These are phyloP conservation scores for Leptopilina myrica DNA, from an alignment of 2,888 invertebrate genomes.

Conservation along the genomic window DNA sequence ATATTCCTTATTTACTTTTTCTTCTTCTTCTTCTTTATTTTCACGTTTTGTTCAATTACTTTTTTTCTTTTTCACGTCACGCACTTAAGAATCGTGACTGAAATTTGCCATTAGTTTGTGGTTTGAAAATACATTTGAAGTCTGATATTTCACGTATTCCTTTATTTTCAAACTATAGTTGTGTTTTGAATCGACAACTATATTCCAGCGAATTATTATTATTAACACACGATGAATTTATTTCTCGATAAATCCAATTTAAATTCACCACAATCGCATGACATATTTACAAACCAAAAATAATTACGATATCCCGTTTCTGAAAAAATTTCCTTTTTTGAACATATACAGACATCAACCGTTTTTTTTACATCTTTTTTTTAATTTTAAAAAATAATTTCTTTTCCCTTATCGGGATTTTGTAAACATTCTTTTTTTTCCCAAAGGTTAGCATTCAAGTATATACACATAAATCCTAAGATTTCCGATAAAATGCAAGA, in stretches of 20 bases:
- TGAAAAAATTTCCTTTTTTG: no score
- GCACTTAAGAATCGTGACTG: slow-evolving; percentile 25
- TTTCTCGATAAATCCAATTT: background rate
- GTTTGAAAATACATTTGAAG: slow-evolving; percentile 22
- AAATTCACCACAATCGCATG: no score
- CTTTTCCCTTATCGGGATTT: no score
- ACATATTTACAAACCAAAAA: no score
- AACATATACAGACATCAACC: no score
- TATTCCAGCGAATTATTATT: slow-evolving; percentile 17
- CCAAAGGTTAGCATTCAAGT: background rate
- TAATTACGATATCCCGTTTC: no score
- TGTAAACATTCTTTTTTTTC: slow-evolving; percentile 23
- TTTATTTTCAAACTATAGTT: slow-evolving; percentile 19
- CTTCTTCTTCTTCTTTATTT: no score
- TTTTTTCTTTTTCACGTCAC: slow-evolving; percentile 28
- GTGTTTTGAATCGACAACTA: slow-evolving; percentile 15
- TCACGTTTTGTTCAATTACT: slow-evolving; percentile 4
- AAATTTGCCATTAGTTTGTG: background rate
- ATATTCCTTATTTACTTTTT: no score
- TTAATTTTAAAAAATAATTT: no score
- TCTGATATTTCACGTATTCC: slow-evolving; percentile 1
- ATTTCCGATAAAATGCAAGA: slow-evolving; percentile 55
- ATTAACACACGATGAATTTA: background rate
- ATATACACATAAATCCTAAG: slow-evolving; percentile 56
- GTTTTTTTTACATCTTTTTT: no score